Evolutionary conservation across 2,113 vertebrate species (phyloP), one percentile per base, ranked within the genome.

Genomic region (Dascyllus trimaculatus): DNA sequence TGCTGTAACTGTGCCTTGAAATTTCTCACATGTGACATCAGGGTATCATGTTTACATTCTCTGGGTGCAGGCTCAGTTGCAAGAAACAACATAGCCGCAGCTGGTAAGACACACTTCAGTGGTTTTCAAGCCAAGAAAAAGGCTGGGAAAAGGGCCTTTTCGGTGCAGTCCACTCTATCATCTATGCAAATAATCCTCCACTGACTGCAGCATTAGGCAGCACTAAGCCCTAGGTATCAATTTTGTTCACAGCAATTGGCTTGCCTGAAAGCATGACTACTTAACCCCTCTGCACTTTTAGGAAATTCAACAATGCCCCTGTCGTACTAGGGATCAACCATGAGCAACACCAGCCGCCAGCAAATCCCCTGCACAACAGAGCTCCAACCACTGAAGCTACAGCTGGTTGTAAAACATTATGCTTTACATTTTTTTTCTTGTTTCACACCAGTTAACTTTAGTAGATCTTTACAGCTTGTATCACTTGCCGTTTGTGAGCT

Each of bases 171-270:
- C 46, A 64, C 38, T 46, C 9, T 51, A 32, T 48, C 22, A 52
- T 68, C 66, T 26, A 35, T 21, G 56, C 25, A 82, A 64, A 74
- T 35, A n/a, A 54, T 54, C 14, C 10, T 58, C 25, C 25, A 46
- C 57, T 25, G 5, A 72, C 51, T 61, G 66, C 54, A 49, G 32
- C 68, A 25, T 40, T 24, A 61, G 48, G 54, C 60, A 48, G 59
- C 65, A 46, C 65, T 76, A 69, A 91, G 48, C 53, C 32, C 49
- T 25, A 29, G 52, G 29, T 71, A 65, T 78, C 56, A 64, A 26
- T 75, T 66, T 81, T 71, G 73, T 71, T 51, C 71, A 66, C 58
- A 52, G 61, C 71, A 79, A 84, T 81, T 80, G 59, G 59, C 59
- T 75, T 35, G 13, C 48, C 35, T 84, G 58, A 86, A 85, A 85